phyloP scores from a whole-genome alignment of 2,888 invertebrate genomes.

The Cerastoderma edule region DNA sequence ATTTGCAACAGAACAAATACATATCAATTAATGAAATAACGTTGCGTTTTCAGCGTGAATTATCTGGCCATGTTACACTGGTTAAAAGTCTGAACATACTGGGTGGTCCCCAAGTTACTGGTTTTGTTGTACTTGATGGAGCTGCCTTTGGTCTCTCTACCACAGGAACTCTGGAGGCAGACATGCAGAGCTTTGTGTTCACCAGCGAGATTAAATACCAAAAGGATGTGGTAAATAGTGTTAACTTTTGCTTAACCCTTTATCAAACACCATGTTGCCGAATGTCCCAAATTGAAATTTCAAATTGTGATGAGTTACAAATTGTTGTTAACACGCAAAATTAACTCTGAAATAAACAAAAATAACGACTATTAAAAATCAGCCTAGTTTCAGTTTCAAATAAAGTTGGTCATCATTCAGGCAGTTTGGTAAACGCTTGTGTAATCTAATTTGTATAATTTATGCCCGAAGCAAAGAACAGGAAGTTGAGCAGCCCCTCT shows the following conservation, averaged over 20 bases:
- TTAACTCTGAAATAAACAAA: neutral
- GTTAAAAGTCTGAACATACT: neutral
- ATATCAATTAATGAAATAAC: neutral
- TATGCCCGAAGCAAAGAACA: no score
- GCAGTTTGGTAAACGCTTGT: no score
- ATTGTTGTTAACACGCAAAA: neutral
- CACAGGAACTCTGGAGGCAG: constrained; percentile 25
- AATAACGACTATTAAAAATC: neutral
- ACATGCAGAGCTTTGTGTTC: neutral
- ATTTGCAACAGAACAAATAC: neutral
- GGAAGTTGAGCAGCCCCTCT: no score
- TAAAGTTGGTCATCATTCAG: no score
- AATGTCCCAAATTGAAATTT: no score
- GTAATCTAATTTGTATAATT: no score
- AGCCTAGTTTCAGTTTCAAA: no score
- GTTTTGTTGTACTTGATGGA: constrained; percentile 18
- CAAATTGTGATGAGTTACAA: neutral
- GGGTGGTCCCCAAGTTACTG: neutral
- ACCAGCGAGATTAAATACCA: constrained; percentile 19
- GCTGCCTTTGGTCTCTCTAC: constrained; percentile 28
- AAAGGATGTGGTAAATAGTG: constrained; percentile 23
- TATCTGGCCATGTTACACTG: neutral
- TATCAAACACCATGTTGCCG: no score
- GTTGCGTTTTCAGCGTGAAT: neutral
- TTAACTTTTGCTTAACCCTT: neutral